Evolutionary conservation across 2,888 invertebrate species (phyloP).

Genomic region (Boloria euphrosyne): DNA sequence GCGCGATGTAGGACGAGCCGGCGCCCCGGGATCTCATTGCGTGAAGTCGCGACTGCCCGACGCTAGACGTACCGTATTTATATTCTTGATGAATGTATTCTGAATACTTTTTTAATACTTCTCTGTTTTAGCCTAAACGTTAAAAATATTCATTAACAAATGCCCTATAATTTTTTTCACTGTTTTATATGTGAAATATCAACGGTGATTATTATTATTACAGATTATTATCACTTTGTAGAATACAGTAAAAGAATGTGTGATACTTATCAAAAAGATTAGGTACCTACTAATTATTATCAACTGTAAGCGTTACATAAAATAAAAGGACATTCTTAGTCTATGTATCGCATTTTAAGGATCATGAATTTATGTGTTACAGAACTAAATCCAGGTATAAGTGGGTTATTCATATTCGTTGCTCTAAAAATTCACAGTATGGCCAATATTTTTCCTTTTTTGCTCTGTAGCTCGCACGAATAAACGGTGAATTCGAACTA

Average conservation of each 20-base stretch:
- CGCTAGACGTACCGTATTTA: slow-evolving; percentile 38
- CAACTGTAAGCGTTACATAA: neutral
- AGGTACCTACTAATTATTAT: no score
- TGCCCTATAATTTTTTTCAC: slow-evolving; percentile 6
- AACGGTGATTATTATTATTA: no score
- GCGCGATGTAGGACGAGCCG: slow-evolving; percentile 45
- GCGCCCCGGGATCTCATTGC: slow-evolving; percentile 53
- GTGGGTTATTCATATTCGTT: slow-evolving; percentile 48
- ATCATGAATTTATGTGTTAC: slow-evolving; percentile 23
- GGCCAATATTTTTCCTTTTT: slow-evolving; percentile 41
- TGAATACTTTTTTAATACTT: slow-evolving; percentile 7
- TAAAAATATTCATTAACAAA: slow-evolving; percentile 2
- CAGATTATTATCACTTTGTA: no score
- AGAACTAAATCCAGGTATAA: slow-evolving; percentile 30
- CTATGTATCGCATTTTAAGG: slow-evolving; percentile 23
- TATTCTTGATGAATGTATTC: slow-evolving; percentile 12
- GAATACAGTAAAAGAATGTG: no score
- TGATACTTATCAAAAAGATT: no score
- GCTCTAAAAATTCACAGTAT: slow-evolving; percentile 39
- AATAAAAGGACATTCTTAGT: slow-evolving; percentile 8
- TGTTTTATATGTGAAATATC: no score
- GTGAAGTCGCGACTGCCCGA: slow-evolving; percentile 56
- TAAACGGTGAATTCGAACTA: slow-evolving; percentile 41
- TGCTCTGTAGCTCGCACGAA: slow-evolving; percentile 37
- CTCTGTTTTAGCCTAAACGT: neutral